Evolutionary conservation across 2,888 invertebrate genomes (phyloP), one percentile per base, ranked within the genome.

Genomic region (Parapristionchus giblindavisi): DNA sequence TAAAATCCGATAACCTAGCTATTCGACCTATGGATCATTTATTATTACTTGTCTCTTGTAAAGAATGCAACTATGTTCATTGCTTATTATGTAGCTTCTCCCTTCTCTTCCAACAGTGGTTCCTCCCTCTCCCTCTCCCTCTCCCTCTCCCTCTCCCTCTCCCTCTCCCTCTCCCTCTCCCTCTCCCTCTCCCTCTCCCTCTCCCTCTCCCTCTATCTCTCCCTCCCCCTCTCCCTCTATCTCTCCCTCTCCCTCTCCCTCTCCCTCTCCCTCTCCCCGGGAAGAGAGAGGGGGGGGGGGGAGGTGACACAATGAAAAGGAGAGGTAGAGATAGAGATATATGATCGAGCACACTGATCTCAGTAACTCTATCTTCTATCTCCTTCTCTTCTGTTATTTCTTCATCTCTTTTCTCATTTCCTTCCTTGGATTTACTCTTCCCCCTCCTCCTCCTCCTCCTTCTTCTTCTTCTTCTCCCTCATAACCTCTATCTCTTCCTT

Each of bases 141-240:
- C 61, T 61, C 61, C 17, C 32, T 17, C 34, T 11, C 61, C 36
- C 32, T 32, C 36, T 24, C 27, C 56, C n/a, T 17, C n/a, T 56
- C n/a, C 6, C 34, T 61, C 61, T 61, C 32, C 29, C 11, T 29
- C 8, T 32, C 8, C 5, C 32, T 36, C 11, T 32, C 29, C 8
- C 8, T 5, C 17, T 61, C 61, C 11, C 11, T 8, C 32, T 36
- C 61, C 29, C 6, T 29, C 61, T 17, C 32, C n/a, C 36, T 32
- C 61, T 61, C 29, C 32, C 34, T 14, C 61, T 61, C 61, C 34
- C 56, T 61, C 34, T 34, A 6, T 61, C 34, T 17, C 21, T 36
- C 61, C n/a, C 61, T 61, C 61, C 17, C 43, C 17, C 43, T 43
- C 8, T 17, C 11, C 43, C 43, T 17, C 11, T 14, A 14, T 8